Evolutionary conservation across 2,113 vertebrate species (phyloP), one percentile per base, ranked within the genome.

Genomic region (Pluvialis apricaria): DNA sequence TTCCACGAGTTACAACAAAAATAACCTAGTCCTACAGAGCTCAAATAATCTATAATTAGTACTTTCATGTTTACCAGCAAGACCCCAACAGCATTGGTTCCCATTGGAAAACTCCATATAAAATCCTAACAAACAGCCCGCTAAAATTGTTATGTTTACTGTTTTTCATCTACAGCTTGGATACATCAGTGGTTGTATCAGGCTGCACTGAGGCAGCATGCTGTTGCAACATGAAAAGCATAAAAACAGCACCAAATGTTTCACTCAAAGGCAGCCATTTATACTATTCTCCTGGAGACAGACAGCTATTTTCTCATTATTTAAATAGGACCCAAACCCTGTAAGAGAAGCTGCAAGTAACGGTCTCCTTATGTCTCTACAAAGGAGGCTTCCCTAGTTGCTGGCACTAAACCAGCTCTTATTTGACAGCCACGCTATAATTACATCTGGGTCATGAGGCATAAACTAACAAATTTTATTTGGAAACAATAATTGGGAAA

Each of bases 401-500:
- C 45, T 95, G 94, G 64, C 78, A 91, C 42, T 91, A 87, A 92
- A 47, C 44, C 57, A 95, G 55, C 64, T 77, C 40, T 72, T 94
- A 62, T 92, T 95, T 93, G 84, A 69, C 94, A 96, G 85, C 69
- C 24, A 64, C 5, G 7, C 54, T 73, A 21, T 90, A 97, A 97
- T 84, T 94, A 81, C 75, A 86, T 47, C 86, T 97, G 73, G 84
- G 44, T 90, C 82, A 94, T 78, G 83, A 93, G 70, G 47, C 71
- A 64, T 32, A 60, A 83, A 94, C 71, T 90, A 82, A 49, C 36
- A 92, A 68, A 58, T 93, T 84, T 96, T 96, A 89, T 95, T 96
- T 95, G 76, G 85, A 94, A 97, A 94, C 92, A 96, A 66, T 82
- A 88, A 91, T 24, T 95, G 51, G 72, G 61, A 89, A 88, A 96